Base-by-base conservation (phyloP, 2,888 invertebrate genomes). In the Leucophenga maculata region DNA sequence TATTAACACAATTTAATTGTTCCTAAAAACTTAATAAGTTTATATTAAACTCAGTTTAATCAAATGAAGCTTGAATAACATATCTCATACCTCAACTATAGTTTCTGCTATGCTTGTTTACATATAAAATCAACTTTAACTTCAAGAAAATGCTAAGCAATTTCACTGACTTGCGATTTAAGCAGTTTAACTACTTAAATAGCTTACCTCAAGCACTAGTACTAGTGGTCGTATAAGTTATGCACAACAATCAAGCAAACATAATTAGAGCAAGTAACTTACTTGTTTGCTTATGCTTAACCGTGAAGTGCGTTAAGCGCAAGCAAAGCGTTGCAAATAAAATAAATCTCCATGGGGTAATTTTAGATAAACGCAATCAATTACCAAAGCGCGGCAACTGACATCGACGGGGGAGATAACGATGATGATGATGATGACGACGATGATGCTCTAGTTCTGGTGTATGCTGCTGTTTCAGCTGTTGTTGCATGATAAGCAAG, bases 341-440 rank as follows among this genome's bases (percentile, higher is more conserved):
- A 69, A 39, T 16, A 64, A 69, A 31, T 65, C 69, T 65, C 69
- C 26, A 62, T 20, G 69, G 69, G 54, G 69, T 55, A 64, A 65
- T 69, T 65, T 18, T 22, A 55, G 65, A 55, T 65, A 64, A 65
- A 54, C 62, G 68, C 44, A 69, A 69, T 69, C 69, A 69, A 55
- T 69, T 69, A 46, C 48, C 31, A 8, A 50, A 50, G 68, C 50
- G 22, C 16, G 20, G 65, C 31, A 52, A 20, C 22, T 39, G 20
- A n/a, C 8, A 64, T 4, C 20, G 44, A 44, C 16, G 44, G 11
- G 26, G 55, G 18, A 55, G 26, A 22, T 26, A 20, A 14, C 44
- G 18, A 39, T 16, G 60, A n/a, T 39, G 44, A 60, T 8, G 44
- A 9, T 60, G 39, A n/a, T n/a, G n/a, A n/a, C n/a, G n/a, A n/a